Conservation (phyloP, 23 tunicate genomes). For the Styela clava region DNA sequence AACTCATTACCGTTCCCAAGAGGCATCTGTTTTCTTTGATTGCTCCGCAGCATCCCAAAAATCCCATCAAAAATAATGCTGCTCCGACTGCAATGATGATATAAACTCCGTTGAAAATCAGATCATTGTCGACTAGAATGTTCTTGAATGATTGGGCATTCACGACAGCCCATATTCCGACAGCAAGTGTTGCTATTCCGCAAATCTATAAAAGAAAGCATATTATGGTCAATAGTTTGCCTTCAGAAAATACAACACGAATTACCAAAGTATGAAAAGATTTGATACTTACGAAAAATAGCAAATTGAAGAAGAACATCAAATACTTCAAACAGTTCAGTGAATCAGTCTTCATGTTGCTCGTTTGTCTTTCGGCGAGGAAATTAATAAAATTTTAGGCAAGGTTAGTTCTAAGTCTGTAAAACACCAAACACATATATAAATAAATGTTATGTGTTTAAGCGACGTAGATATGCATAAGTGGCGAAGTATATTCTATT, state of each 20-base stretch:
- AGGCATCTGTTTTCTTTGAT: slow-evolving; percentile 81
- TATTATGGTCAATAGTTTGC: not conserved
- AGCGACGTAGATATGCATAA: too few species aligned
- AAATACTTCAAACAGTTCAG: slow-evolving; percentile 53
- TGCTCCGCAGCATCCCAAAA: slow-evolving; percentile 94
- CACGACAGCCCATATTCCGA: slow-evolving; percentile 74
- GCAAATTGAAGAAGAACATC: slow-evolving; percentile 88
- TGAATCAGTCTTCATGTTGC: slow-evolving; percentile 21
- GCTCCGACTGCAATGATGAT: slow-evolving; percentile 82
- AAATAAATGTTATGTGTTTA: too few species aligned
- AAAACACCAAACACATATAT: too few species aligned
- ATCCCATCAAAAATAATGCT: slow-evolving; percentile 54
- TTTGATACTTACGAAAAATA: slow-evolving; percentile 74
- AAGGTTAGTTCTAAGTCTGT: not conserved
- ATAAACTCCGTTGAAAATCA: slow-evolving; percentile 72
- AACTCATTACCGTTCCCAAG: slow-evolving; percentile 74
- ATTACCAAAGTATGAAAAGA: not conserved
- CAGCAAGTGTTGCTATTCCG: slow-evolving; percentile 68
- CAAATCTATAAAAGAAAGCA: slow-evolving; percentile 33
- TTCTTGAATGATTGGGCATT: slow-evolving; percentile 52
- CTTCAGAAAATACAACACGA: not conserved
- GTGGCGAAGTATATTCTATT: too few species aligned
- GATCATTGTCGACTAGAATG: slow-evolving; percentile 38
- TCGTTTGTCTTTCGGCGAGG: not conserved
- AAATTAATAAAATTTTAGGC: not conserved